A percentile compares a stretch with the other conserved stretches of the same genome.
Evolutionary conservation across 2,113 vertebrate genomes (phyloP).

Genomic region (Hyla sarda): DNA sequence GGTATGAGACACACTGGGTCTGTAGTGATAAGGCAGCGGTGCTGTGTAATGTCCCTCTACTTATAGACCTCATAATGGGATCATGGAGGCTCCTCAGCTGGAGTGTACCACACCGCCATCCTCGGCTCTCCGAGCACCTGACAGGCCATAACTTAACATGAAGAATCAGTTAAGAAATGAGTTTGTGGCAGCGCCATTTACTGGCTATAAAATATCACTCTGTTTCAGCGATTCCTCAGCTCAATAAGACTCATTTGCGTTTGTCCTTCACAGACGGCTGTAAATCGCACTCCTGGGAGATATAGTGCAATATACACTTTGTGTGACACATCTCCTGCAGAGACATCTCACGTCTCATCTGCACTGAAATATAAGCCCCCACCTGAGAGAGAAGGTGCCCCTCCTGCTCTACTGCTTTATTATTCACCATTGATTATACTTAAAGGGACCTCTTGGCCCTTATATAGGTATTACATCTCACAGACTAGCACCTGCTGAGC

Average conservation of each 20-base stretch:
- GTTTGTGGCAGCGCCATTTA: conserved; percentile 41
- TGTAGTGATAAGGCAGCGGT: background rate
- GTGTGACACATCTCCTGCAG: background rate
- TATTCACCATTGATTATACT: too few relatives aligned
- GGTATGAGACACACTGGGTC: background rate
- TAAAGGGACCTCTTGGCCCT: too few relatives aligned
- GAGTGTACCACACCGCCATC: background rate
- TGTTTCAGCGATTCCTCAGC: conserved; percentile 41
- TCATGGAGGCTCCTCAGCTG: background rate
- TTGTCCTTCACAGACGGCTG: conserved; percentile 37
- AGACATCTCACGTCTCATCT: background rate
- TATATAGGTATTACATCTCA: too few relatives aligned
- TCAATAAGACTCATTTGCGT: conserved; percentile 47
- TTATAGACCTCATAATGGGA: background rate
- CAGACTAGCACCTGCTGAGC: too few relatives aligned
- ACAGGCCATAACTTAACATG: conserved; percentile 15
- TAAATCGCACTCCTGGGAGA: conserved; percentile 2
- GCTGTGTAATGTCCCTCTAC: background rate
- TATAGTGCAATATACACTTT: conserved; percentile 9
- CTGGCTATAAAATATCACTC: conserved; percentile 31
- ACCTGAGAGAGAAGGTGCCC: background rate
- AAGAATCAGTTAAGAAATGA: conserved; percentile 17
- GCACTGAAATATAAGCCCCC: background rate
- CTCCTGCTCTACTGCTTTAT: too few relatives aligned
- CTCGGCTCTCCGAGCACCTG: background rate